Evolutionary conservation across 2,797 vertebrate species (phyloP).

Genomic region (Ctenosaura bakeri): DNA sequence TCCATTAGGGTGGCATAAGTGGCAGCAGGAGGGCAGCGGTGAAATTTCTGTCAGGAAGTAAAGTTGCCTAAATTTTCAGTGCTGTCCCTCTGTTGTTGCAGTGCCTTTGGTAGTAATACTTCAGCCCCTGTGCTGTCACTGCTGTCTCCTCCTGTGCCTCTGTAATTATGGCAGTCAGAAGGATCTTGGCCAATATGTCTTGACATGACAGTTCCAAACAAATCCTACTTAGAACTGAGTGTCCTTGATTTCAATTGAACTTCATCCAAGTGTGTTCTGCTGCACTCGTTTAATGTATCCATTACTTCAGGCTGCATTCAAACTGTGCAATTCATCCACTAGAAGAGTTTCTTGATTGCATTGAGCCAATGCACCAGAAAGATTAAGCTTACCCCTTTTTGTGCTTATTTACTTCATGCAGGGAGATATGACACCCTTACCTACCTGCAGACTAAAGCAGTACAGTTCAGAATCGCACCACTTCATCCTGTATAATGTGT

Average conservation of each 20-base stretch:
- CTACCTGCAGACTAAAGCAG: neutral
- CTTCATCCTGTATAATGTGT: neutral
- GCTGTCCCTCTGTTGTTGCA: no score
- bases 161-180: no score
- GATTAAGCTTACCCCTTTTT: neutral
- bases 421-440: neutral
- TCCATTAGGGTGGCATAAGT: no score
- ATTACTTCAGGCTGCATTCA: neutral
- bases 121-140: no score
- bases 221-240: neutral
- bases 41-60: no score
- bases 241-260: neutral
- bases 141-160: no score
- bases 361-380: neutral
- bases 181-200: neutral
- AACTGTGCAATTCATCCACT: neutral
- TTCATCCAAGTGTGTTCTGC: slow-evolving; percentile 21
- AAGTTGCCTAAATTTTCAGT: no score
- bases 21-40: no score
- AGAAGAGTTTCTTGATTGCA: neutral
- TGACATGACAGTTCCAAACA: neutral
- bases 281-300: slow-evolving; percentile 18
- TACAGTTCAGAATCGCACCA: neutral
- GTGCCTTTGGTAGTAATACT: no score
- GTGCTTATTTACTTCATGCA: neutral